Evolutionary conservation across 2,113 vertebrate genomes (phyloP).

Genomic region (Peromyscus californicus): DNA sequence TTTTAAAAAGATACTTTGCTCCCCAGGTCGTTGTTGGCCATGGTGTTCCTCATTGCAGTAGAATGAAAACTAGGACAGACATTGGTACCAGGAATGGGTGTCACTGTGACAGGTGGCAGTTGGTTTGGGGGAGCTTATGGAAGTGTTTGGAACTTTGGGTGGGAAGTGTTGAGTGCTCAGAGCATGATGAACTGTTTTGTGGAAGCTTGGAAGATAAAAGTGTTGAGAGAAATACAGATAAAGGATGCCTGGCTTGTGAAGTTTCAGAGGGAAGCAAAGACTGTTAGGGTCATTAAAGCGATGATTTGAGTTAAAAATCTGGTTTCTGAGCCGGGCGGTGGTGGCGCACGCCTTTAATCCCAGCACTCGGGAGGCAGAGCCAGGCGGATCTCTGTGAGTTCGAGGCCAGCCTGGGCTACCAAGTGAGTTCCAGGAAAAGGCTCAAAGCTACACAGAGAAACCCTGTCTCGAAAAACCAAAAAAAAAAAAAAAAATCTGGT

Average conservation of each 20-base stretch:
- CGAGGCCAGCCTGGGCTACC: too few relatives aligned
- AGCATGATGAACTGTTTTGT: not conserved
- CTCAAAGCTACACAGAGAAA: too few relatives aligned
- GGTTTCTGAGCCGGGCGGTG: too few relatives aligned
- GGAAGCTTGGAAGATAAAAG: not conserved
- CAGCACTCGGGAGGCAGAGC: too few relatives aligned
- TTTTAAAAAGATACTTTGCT: not conserved
- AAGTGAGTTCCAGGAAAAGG: too few relatives aligned
- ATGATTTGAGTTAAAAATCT: not conserved
- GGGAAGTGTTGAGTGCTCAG: not conserved
- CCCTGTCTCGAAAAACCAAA: too few relatives aligned
- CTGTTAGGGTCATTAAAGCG: not conserved
- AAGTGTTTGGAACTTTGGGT: not conserved
- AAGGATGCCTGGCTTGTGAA: not conserved
- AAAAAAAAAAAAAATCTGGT: not conserved
- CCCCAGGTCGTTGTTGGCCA: not conserved
- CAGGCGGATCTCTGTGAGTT: too few relatives aligned
- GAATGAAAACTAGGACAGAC: not conserved
- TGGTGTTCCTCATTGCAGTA: not conserved
- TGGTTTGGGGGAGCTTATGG: not conserved
- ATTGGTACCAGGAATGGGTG: not conserved
- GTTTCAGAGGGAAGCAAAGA: not conserved
- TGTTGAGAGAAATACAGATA: not conserved
- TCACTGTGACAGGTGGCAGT: not conserved
- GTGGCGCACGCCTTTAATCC: too few relatives aligned